Percentiles rank a stretch among this genome's conserved stretches.
phyloP scores from a whole-genome alignment of 2,888 invertebrate species.

The Neoscelio sp. region DNA sequence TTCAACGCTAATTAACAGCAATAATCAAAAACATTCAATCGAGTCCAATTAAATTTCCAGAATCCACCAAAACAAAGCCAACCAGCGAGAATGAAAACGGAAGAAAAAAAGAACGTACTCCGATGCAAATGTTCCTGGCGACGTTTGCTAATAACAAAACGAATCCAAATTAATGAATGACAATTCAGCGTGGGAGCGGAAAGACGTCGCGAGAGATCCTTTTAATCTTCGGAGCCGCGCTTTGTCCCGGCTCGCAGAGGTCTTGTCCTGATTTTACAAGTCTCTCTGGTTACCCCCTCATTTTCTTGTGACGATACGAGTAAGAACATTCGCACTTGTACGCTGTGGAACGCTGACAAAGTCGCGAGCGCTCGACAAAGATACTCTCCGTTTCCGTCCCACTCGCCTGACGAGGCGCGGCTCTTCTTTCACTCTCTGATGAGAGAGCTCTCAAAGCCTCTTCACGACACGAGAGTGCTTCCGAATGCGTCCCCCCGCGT shows the following conservation, averaged over 20 bases:
- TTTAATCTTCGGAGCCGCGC: slow-evolving; percentile 56
- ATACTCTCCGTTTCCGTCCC: slow-evolving; percentile 59
- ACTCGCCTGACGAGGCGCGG: slow-evolving; percentile 40
- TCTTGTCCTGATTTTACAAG: slow-evolving; percentile 68
- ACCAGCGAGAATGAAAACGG: not conserved
- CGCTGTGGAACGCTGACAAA: slow-evolving; percentile 79
- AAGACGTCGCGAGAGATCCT: slow-evolving; percentile 45
- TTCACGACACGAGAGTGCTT: slow-evolving; percentile 78
- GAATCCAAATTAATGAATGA: slow-evolving; percentile 56
- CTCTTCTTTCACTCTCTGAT: slow-evolving; percentile 72
- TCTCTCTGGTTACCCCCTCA: slow-evolving; percentile 68
- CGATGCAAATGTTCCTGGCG: slow-evolving; percentile 3
- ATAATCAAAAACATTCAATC: not conserved
- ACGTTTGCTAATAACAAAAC: slow-evolving; percentile 53
- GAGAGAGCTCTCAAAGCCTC: slow-evolving; percentile 80
- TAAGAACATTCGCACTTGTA: slow-evolving; percentile 76
- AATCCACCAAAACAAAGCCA: too few species aligned
- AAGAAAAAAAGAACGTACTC: not conserved
- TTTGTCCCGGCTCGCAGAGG: slow-evolving; percentile 51
- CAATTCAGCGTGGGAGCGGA: slow-evolving; percentile 24
- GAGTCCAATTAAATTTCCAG: too few species aligned
- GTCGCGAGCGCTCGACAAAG: slow-evolving; percentile 75
- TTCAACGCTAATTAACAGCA: too few species aligned
- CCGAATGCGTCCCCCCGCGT: slow-evolving; percentile 56
- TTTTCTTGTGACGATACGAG: slow-evolving; percentile 74